phyloP scores from a whole-genome alignment of 2,113 vertebrate species.

The Argyrosomus japonicus region DNA sequence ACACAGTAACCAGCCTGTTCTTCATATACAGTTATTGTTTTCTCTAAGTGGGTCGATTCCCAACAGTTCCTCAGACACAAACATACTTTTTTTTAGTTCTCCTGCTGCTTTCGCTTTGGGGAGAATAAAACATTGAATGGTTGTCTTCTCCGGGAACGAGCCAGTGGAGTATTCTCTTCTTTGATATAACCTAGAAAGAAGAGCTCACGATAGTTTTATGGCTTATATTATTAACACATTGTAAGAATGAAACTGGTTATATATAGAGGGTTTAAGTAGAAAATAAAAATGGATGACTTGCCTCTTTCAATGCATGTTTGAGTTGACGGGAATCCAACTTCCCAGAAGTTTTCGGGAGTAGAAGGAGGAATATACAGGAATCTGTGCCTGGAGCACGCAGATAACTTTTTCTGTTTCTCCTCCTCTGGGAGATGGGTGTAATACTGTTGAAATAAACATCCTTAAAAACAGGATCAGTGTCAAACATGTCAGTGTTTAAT shows the following conservation, averaged over 20 bases:
- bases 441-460: constrained; percentile 83
- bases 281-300: constrained; percentile 47
- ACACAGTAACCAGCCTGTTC: neutral
- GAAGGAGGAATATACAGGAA: constrained; percentile 92
- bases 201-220: neutral
- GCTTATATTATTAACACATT: neutral
- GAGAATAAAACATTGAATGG: constrained; percentile 92
- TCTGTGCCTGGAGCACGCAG: constrained; percentile 93
- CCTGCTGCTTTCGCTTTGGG: constrained; percentile 88
- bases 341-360: constrained; percentile 98
- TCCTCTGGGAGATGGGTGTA: constrained; percentile 92
- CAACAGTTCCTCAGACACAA: neutral
- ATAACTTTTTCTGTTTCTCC: constrained; percentile 91
- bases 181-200: constrained; percentile 90
- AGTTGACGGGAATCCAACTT: constrained; percentile 97
- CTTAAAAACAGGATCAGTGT: neutral
- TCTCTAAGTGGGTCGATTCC: neutral
- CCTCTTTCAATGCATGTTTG: constrained; percentile 96
- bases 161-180: constrained; percentile 89
- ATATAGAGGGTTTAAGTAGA: neutral
- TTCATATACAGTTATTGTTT: neutral
- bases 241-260: neutral
- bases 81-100: constrained; percentile 69
- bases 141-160: constrained; percentile 88
- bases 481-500: fast-evolving